Conservation (phyloP, 2,113 vertebrate genomes). For the Istiophorus platypterus region DNA sequence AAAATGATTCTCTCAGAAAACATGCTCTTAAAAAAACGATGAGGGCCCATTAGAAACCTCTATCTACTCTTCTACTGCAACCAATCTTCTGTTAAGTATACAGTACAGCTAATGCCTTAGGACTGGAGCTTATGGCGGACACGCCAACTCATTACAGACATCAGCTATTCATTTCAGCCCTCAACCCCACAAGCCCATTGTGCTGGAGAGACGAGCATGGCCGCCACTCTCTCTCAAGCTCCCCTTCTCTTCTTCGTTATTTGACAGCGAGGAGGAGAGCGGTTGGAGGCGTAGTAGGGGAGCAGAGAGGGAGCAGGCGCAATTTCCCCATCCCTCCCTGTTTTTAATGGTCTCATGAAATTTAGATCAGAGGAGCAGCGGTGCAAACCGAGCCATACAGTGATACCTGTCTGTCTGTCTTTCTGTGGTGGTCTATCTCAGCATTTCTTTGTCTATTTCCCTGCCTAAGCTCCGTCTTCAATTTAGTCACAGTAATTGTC, state of each 20-base stretch:
- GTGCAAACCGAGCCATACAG: conserved; percentile 60
- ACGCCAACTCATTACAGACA: conserved; percentile 51
- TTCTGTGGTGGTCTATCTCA: conserved; percentile 34
- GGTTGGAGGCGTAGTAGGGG: conserved; percentile 46
- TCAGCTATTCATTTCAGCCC: conserved; percentile 65
- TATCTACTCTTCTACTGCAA: conserved; percentile 8
- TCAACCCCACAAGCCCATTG: conserved; percentile 68
- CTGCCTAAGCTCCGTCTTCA: conserved; percentile 31
- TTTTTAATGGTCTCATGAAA: conserved; percentile 80
- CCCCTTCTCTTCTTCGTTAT: conserved; percentile 63
- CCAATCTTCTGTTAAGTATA: conserved; percentile 15
- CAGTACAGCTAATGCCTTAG: conserved; percentile 28
- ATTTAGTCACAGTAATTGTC: conserved; percentile 40
- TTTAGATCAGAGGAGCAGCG: conserved; percentile 77
- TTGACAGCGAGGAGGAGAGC: conserved; percentile 65
- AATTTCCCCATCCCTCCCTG: conserved; percentile 61
- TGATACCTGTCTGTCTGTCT: conserved; percentile 54
- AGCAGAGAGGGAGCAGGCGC: conserved; percentile 57
- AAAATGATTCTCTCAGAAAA: conserved; percentile 19
- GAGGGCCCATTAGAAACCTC: conserved; percentile 32
- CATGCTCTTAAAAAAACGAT: background rate
- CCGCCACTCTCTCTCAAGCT: conserved; percentile 54
- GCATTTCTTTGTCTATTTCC: conserved; percentile 53
- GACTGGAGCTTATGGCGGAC: conserved; percentile 40
- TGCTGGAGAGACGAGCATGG: conserved; percentile 69